phyloP scores from a whole-genome alignment of 1,140 invertebrate species.

The Lasioglossum baleicum region DNA sequence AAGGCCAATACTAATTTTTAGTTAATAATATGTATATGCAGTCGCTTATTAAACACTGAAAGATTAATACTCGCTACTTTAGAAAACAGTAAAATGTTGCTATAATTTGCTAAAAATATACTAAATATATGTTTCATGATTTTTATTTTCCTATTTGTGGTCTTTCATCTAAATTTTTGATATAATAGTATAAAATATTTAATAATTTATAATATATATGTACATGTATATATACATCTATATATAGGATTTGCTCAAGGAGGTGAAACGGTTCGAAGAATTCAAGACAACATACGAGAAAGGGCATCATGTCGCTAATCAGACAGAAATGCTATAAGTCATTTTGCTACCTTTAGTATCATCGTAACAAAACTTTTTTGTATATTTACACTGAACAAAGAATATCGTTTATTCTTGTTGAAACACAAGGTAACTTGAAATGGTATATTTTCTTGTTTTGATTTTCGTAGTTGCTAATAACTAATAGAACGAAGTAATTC shows the following conservation, averaged over 20 bases:
- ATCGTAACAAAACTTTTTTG: slow-evolving; percentile 45
- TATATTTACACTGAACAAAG: slow-evolving; percentile 53
- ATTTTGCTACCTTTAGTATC: slow-evolving; percentile 26
- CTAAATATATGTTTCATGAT: neutral
- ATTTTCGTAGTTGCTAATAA: slow-evolving; percentile 48
- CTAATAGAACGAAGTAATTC: slow-evolving; percentile 50
- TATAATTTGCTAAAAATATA: neutral
- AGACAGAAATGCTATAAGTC: slow-evolving; percentile 37
- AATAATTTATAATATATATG: slow-evolving; percentile 59
- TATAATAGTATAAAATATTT: neutral
- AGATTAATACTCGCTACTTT: too few relatives aligned
- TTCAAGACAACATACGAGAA: slow-evolving; percentile 58
- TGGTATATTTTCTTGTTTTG: slow-evolving; percentile 45
- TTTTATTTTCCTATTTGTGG: slow-evolving; percentile 2
- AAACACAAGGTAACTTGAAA: slow-evolving; percentile 40
- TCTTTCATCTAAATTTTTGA: neutral
- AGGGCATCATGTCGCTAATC: slow-evolving; percentile 45
- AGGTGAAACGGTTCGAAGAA: slow-evolving; percentile 73
- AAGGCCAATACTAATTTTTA: too few relatives aligned
- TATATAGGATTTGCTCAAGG: slow-evolving; percentile 77
- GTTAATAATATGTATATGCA: too few relatives aligned
- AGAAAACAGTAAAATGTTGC: too few relatives aligned
- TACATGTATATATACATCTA: too few relatives aligned
- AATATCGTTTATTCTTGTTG: slow-evolving; percentile 34
- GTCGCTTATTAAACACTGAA: too few relatives aligned